phyloP scores from a whole-genome alignment of 2,888 invertebrate species.

The Eustalomyia histrio region DNA sequence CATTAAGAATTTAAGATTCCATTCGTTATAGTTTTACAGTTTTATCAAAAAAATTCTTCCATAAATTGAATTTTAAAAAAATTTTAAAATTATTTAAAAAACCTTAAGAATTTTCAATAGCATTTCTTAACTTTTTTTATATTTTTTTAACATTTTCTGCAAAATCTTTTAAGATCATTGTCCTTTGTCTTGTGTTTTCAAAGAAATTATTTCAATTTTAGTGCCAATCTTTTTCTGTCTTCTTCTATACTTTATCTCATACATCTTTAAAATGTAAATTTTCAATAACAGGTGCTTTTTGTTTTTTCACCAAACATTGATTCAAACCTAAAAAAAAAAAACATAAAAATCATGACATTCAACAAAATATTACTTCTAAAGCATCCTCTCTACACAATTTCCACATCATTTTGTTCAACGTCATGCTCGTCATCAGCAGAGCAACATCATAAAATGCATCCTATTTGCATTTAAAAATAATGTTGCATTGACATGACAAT shows the following conservation, averaged over 20 bases:
- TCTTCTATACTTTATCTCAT: not conserved
- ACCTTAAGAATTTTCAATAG: no score
- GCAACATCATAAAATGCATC: conserved; percentile 14
- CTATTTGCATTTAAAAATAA: conserved; percentile 56
- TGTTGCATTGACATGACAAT: conserved; percentile 63
- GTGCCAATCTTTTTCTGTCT: conserved; percentile 19
- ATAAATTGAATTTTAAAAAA: no score
- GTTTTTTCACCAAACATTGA: not conserved
- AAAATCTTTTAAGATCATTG: no score
- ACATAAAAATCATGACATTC: conserved; percentile 55
- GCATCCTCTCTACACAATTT: not conserved
- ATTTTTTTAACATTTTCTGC: no score
- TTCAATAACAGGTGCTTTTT: conserved; percentile 50
- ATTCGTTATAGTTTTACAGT: no score
- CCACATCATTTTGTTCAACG: not conserved
- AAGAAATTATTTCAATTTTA: conserved; percentile 1
- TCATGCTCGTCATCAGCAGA: conserved; percentile 1
- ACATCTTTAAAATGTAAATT: conserved; percentile 23
- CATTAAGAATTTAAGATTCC: no score
- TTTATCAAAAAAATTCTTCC: no score
- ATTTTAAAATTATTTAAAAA: no score
- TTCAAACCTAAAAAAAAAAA: conserved; percentile 18
- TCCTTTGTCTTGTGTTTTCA: not conserved
- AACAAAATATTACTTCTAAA: not conserved
- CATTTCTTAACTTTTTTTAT: no score